Conservation (phyloP, 2,113 vertebrate species). For the Alouatta palliata region DNA sequence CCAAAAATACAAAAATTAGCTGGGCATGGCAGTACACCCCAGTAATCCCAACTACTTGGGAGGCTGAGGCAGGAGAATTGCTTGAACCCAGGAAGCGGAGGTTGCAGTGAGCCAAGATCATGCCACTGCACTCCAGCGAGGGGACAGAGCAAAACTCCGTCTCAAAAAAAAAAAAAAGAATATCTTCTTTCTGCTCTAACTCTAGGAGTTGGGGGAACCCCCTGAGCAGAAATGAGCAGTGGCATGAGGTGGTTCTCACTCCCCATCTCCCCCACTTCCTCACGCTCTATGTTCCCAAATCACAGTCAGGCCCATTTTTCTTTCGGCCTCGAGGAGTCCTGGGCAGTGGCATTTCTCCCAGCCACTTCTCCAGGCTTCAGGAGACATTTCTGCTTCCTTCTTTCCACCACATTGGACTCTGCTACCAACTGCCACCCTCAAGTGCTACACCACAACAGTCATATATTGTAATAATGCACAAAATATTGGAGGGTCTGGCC, state of each 20-base stretch:
- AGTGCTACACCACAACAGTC: background rate
- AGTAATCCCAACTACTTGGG: no score
- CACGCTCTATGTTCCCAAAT: background rate
- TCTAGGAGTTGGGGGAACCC: background rate
- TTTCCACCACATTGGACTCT: background rate
- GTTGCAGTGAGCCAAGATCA: no score
- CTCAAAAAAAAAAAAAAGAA: no score
- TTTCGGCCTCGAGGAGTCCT: background rate
- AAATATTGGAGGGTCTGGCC: background rate
- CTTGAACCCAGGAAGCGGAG: no score
- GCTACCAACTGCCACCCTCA: background rate
- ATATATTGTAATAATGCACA: background rate
- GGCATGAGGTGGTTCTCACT: background rate
- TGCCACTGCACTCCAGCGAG: no score
- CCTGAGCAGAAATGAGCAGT: background rate
- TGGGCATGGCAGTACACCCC: no score
- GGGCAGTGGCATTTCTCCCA: background rate
- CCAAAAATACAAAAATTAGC: no score
- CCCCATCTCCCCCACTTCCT: background rate
- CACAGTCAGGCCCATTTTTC: background rate
- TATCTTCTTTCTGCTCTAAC: background rate
- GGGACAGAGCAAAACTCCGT: no score
- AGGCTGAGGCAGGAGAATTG: no score
- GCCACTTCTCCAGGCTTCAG: background rate
- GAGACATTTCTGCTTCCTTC: background rate